phyloP scores from a whole-genome alignment of 2,113 vertebrate genomes.

The Mionectes macconnelli region DNA sequence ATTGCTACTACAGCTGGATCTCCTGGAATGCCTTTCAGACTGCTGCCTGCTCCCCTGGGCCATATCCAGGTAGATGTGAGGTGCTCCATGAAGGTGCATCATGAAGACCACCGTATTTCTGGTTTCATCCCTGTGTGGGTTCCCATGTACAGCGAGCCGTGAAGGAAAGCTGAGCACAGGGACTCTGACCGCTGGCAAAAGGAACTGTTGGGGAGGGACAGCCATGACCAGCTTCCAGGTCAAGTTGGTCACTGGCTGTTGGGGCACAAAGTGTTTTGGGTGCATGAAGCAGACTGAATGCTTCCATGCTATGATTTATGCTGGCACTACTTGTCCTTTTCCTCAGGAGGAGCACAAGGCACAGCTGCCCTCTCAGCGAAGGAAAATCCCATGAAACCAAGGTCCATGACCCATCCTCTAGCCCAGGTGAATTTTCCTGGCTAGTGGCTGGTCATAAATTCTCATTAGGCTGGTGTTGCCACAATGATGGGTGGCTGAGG shows the following conservation, averaged over 20 bases:
- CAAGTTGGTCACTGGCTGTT: background rate
- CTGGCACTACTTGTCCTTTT: background rate
- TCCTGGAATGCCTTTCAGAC: background rate
- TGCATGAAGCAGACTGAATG: fast-evolving
- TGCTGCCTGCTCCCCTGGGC: background rate
- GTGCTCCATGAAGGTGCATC: background rate
- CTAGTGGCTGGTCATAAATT: background rate
- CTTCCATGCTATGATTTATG: background rate
- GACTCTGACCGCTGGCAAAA: background rate
- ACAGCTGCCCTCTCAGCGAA: background rate
- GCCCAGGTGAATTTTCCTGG: background rate
- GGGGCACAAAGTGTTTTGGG: background rate
- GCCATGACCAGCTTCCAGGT: fast-evolving
- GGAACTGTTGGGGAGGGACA: background rate
- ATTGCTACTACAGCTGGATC: background rate
- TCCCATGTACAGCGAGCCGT: no score
- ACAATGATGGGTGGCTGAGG: background rate
- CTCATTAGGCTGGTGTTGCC: background rate
- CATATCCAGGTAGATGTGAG: fast-evolving
- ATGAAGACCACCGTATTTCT: background rate
- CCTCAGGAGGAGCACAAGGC: background rate
- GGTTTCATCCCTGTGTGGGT: fast-evolving
- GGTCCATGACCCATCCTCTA: background rate
- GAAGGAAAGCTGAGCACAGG: background rate
- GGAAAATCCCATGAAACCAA: fast-evolving